A percentile compares a stretch with the other conserved stretches of the same genome.
These are phyloP conservation scores for Eunapius fragilis DNA, from an alignment of 37 sponge, comb jelly and placozoan genomes.

Conservation along the genomic window DNA sequence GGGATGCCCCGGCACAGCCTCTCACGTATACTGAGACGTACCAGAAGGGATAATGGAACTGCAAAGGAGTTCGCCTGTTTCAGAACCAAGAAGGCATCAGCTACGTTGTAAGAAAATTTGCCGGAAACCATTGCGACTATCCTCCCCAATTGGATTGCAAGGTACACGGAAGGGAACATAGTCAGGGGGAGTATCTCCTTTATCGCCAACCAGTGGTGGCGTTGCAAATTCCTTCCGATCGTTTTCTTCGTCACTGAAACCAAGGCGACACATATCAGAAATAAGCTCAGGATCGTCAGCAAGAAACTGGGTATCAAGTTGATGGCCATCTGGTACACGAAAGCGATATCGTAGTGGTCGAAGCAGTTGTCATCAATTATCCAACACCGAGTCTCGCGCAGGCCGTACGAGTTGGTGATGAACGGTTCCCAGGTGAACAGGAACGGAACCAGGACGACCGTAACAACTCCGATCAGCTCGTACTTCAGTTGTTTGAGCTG, in stretches of 20 bases:
- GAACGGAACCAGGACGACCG: too few species aligned
- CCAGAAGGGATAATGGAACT: neutral
- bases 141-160: neutral
- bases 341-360: neutral
- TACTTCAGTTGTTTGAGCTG: too few species aligned
- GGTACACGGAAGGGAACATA: neutral
- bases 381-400: too few species aligned
- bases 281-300: neutral
- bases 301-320: neutral
- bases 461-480: too few species aligned
- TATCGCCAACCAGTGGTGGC: neutral
- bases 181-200: neutral
- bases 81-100: neutral
- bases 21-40: neutral
- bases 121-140: neutral
- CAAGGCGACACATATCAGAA: neutral
- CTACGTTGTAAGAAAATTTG: neutral
- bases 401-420: too few species aligned
- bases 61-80: neutral
- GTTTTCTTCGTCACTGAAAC: neutral
- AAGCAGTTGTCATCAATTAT: too few species aligned
- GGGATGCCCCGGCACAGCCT: neutral
- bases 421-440: too few species aligned
- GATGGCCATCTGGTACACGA: neutral
- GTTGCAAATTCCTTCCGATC: neutral